phyloP scores from a whole-genome alignment of 1,140 invertebrate genomes.

The Drosophila athabasca region DNA sequence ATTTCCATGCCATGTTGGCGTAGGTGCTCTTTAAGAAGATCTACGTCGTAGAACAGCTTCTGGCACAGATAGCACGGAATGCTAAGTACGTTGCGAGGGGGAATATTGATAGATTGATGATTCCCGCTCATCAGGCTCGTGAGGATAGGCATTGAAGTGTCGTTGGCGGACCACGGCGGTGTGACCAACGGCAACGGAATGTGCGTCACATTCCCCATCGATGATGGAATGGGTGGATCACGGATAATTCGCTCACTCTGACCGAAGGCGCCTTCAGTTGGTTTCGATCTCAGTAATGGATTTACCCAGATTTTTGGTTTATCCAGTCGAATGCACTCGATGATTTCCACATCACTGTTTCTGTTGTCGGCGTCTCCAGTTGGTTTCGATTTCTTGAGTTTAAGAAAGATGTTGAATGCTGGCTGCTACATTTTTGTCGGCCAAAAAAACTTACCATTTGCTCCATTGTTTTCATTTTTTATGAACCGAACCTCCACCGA shows the following conservation, averaged over 20 bases:
- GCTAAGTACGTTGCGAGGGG: conserved; percentile 18
- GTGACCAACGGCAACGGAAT: conserved; percentile 21
- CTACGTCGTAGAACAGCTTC: conserved; percentile 41
- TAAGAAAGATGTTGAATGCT: neutral
- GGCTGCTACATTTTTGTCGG: neutral
- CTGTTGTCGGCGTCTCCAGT: neutral
- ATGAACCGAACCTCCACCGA: too few species aligned
- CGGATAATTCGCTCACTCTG: neutral
- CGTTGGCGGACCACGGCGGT: conserved; percentile 43
- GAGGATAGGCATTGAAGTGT: conserved; percentile 20
- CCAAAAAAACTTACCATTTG: too few species aligned
- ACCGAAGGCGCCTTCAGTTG: neutral
- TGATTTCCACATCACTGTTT: conserved; percentile 14
- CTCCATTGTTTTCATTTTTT: too few species aligned
- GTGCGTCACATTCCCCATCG: neutral
- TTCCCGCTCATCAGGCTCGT: conserved; percentile 13
- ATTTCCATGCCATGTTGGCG: conserved; percentile 28
- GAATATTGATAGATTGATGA: neutral
- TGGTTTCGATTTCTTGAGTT: neutral
- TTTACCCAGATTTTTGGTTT: too few species aligned
- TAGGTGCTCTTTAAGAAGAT: conserved; percentile 39
- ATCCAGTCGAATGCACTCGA: neutral
- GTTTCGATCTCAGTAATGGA: too few species aligned
- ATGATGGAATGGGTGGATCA: neutral
- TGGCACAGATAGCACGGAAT: conserved; percentile 62